Base-by-base conservation (phyloP, 1,140 invertebrate genomes). In the Drosophila pandora region DNA sequence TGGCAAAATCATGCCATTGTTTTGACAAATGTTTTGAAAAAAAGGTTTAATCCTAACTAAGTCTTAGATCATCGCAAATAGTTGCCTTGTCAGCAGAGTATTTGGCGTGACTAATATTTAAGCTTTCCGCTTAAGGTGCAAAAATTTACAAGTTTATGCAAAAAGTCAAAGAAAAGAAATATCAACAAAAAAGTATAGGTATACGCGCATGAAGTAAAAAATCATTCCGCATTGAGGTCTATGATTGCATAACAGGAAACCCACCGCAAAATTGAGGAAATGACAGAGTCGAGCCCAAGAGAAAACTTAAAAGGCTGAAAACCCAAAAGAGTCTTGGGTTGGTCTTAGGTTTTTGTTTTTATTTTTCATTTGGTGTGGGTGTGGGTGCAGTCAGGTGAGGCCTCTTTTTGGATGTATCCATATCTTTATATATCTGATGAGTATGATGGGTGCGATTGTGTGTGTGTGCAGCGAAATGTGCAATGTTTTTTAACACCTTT, bases 381-480 rank as follows among this genome's bases (percentile, higher is more conserved):
- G 70, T 61, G 70, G 70, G 68, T 75, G 75, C 79, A 82, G 68
- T 69, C 55, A 83, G 61, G 61, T 82, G 78, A 82, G 79, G 52
- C 69, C 45, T 25, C 76, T 39, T 54, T 71, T 56, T 54, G 59
- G 32, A 28, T 30, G 34, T 34, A 37, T 59, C 3, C 52, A 56
- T 49, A 13, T 59, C 34, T 57, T 17, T 54, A 41, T 47, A 47
- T 62, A 55, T 75, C 41, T 55, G n/a, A 37, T 69, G 34, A 10
- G 34, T 37, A n/a, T 12, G 34, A 52, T 67, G 39, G 54, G 52
- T 60, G 37, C 13, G 41, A 17, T 12, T 3, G n/a, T 49, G 10
- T 68, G 60, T 75, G 52, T 83, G 80, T 79, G 62, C 80, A 84
- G 76, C 60, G 79, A 87, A 82, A 87, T 87, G 82, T 87, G 82